These are phyloP conservation scores for Podarcis raffonei DNA, from an alignment of 2,113 vertebrate genomes.

Conservation along the genomic window DNA sequence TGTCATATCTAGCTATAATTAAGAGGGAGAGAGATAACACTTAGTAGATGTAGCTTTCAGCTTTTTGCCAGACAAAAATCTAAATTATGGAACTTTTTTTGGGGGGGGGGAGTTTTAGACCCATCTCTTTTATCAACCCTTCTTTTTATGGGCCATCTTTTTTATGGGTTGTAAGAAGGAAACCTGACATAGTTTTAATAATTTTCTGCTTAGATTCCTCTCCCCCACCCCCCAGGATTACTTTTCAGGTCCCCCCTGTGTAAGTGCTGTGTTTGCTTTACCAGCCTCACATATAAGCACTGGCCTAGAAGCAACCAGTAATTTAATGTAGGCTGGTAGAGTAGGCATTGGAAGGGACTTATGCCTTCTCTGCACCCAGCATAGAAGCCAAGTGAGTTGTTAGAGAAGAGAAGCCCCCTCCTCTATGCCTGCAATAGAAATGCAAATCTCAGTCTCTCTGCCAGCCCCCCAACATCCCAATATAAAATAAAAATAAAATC, in stretches of 20 bases:
- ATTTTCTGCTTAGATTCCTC: not conserved
- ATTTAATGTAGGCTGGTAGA: too few relatives aligned
- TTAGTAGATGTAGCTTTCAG: too few relatives aligned
- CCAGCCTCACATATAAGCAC: too few relatives aligned
- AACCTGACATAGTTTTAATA: not conserved
- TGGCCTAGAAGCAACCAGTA: too few relatives aligned
- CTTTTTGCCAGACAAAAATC: too few relatives aligned
- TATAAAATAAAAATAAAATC: not conserved
- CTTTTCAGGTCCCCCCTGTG: too few relatives aligned
- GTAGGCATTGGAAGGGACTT: too few relatives aligned
- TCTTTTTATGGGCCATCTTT: too few relatives aligned
- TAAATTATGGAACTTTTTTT: too few relatives aligned
- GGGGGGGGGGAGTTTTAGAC: too few relatives aligned
- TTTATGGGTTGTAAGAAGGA: not conserved
- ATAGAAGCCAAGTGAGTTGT: not conserved
- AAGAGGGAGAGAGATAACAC: not conserved
- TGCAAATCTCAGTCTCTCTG: not conserved
- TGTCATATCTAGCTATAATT: not conserved
- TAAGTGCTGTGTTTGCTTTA: not conserved
- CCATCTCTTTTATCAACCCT: too few relatives aligned
- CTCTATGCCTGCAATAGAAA: not conserved
- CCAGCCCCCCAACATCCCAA: not conserved
- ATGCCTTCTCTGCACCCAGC: not conserved
- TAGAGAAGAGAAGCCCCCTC: not conserved
- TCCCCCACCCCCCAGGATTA: not conserved